Conservation (phyloP, 2,113 vertebrate species). For the Scopus umbretta region DNA sequence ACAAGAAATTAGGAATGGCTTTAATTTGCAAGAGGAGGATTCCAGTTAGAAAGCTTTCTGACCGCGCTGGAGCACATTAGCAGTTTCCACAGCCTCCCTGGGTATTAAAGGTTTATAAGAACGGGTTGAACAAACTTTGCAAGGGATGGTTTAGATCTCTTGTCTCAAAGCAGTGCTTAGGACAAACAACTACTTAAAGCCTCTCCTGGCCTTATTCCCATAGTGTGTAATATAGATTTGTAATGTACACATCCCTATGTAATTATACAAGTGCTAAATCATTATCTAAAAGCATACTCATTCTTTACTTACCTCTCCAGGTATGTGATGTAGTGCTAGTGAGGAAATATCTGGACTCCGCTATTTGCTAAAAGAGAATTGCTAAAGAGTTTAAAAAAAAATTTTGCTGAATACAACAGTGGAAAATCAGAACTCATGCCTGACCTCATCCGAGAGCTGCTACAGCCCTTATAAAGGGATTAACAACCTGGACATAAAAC, state of each 20-base stretch:
- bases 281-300: neutral
- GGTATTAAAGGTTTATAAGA: neutral
- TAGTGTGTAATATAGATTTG: neutral
- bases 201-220: neutral
- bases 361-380: neutral
- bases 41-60: slow-evolving; percentile 17
- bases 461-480: slow-evolving; percentile 35
- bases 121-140: neutral
- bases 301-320: neutral
- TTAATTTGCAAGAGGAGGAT: slow-evolving; percentile 28
- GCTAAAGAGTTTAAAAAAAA: neutral
- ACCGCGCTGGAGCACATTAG: neutral
- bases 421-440: slow-evolving; percentile 20
- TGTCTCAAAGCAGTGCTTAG: neutral
- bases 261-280: neutral
- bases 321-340: neutral
- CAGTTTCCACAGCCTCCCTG: neutral
- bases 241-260: neutral
- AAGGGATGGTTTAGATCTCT: neutral
- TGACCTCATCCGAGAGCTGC: slow-evolving; percentile 39
- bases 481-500: slow-evolving; percentile 36
- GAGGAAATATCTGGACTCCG: neutral
- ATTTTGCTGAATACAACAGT: neutral
- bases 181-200: slow-evolving; percentile 11
- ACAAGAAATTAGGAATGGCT: slow-evolving; percentile 37